These are phyloP conservation scores for Ornithorhynchus anatinus DNA, from an alignment of 2,113 vertebrate genomes.

Conservation along the genomic window DNA sequence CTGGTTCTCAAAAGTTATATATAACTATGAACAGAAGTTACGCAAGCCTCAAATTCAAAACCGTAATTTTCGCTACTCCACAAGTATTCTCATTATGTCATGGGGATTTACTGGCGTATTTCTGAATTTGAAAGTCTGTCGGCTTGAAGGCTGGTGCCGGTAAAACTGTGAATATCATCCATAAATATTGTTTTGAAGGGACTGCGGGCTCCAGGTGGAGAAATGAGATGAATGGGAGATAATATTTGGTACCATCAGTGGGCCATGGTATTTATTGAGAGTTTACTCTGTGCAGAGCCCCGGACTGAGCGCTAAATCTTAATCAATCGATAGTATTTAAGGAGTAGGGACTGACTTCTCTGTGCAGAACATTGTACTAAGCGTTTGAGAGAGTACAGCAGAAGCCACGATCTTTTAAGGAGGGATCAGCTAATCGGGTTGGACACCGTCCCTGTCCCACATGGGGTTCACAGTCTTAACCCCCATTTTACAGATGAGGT, in stretches of 20 bases:
- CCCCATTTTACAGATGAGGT: no score
- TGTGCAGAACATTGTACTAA: no score
- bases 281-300: neutral
- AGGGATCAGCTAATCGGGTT: no score
- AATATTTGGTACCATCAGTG: neutral
- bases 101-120: neutral
- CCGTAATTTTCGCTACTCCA: neutral
- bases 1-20: neutral
- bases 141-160: neutral
- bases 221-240: neutral
- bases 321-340: no score
- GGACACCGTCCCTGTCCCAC: no score
- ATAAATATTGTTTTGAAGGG: neutral
- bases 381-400: no score
- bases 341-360: no score
- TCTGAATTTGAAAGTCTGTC: neutral
- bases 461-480: no score
- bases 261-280: neutral
- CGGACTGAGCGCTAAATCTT: constrained; percentile 11
- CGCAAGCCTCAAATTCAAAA: neutral
- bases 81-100: neutral
- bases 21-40: neutral
- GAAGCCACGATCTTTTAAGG: no score
- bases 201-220: neutral
- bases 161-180: neutral